These are phyloP conservation scores for Andricus quercusramuli DNA, from an alignment of 2,888 invertebrate genomes.

Conservation along the genomic window DNA sequence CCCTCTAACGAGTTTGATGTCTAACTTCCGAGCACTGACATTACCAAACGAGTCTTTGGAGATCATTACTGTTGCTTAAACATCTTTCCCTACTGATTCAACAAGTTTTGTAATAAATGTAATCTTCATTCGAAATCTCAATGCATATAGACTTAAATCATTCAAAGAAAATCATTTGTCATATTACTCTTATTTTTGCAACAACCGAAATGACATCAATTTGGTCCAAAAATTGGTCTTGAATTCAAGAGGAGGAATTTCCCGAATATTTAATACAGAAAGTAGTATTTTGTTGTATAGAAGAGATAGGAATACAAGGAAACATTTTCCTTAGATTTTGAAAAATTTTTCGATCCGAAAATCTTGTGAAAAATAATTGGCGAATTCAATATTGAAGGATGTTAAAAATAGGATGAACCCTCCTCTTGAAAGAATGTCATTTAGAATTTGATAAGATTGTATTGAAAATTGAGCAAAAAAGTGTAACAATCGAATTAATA, in stretches of 20 bases:
- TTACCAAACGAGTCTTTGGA: not conserved
- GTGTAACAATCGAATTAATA: not conserved
- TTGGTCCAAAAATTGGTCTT: too few species aligned
- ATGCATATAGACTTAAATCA: not conserved
- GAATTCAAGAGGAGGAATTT: too few species aligned
- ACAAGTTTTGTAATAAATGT: not conserved
- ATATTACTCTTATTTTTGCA: not conserved
- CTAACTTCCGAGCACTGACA: not conserved
- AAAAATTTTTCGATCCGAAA: too few species aligned
- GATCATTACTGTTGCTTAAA: not conserved
- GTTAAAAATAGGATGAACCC: not conserved
- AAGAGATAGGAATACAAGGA: too few species aligned
- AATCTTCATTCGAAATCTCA: not conserved
- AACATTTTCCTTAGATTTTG: too few species aligned
- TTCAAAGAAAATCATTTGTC: not conserved
- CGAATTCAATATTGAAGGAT: not conserved
- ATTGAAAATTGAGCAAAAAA: not conserved
- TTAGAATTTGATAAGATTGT: not conserved
- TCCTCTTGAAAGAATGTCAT: not conserved
- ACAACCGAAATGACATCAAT: too few species aligned
- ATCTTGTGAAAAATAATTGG: not conserved
- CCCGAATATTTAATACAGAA: too few species aligned
- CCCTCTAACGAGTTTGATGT: slow-evolving; percentile 50
- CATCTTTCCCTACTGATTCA: not conserved
- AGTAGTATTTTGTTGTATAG: too few species aligned